These are phyloP conservation scores for Anhinga rufa DNA, from an alignment of 2,113 vertebrate species.

Conservation along the genomic window DNA sequence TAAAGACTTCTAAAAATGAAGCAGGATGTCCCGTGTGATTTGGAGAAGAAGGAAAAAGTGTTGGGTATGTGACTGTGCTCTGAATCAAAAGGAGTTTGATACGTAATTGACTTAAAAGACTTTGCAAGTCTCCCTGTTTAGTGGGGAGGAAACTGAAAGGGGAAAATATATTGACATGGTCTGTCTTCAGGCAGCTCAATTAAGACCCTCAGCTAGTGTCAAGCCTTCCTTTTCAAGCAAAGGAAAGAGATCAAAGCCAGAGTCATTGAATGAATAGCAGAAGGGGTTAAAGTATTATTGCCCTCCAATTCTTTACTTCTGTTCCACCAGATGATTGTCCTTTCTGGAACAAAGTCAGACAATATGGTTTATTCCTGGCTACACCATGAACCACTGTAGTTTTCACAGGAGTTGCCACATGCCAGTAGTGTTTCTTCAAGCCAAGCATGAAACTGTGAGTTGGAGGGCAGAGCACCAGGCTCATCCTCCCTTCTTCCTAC, in stretches of 20 bases:
- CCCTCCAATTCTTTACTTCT: not conserved
- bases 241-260: not conserved
- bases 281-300: not conserved
- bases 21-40: not conserved
- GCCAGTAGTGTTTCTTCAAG: not conserved
- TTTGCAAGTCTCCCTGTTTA: not conserved
- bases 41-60: not conserved
- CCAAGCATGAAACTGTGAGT: fast-evolving
- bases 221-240: not conserved
- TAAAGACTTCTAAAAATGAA: not conserved
- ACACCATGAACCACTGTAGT: not conserved
- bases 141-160: not conserved
- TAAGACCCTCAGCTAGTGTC: not conserved
- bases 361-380: not conserved
- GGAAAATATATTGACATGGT: not conserved
- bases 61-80: not conserved
- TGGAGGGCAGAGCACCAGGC: not conserved
- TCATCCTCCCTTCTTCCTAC: not conserved
- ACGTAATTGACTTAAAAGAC: not conserved
- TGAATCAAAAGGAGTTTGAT: not conserved
- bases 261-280: not conserved
- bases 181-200: not conserved
- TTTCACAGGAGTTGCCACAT: not conserved
- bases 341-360: not conserved
- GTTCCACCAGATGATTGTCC: not conserved